Base-by-base conservation (phyloP, 2,797 vertebrate genomes). In the Parambassis ranga region DNA sequence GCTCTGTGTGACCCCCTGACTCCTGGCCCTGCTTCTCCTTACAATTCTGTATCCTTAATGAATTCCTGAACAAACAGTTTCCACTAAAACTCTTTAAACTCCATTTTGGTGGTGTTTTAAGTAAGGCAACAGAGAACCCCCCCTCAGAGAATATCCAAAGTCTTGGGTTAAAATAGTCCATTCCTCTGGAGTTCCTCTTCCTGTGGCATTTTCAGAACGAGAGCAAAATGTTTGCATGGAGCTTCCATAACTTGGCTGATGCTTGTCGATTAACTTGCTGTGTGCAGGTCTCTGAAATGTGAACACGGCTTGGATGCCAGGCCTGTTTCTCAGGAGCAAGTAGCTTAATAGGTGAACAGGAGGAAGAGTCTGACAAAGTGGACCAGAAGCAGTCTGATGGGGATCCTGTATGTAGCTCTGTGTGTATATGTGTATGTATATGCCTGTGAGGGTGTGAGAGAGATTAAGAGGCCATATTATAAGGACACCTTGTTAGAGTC, bases 291-390 rank as follows among this genome's bases (percentile, higher is more conserved):
- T 71, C 52, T 46, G 48, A 71, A 60, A 57, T 33, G 76, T 79
- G 85, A 83, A 86, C 81, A 78, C 73, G 75, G 84, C 83, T 83
- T 77, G 82, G 82, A 83, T 79, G 80, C 83, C 86, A 81, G 84
- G 82, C 87, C 77, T 79, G 67, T 78, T 81, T 78, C 79, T 84
- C 78, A 70, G 47, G 77, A 83, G 79, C 82, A 63, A 77, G 74
- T 87, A 90, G 87, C 87, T 90, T 89, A n/a, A 89, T 86, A 76
- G 83, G 79, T 56, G 35, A 71, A 75, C n/a, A 76, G 62, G 55
- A 83, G 46, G 62, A 75, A 66, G 52, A 75, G 67, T 72, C 68
- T 57, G 66, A 62, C 68, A 28, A 61, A 62, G 67, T 70, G 33
- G 72, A 74, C 66, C 63, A 68, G 60, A 74, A 76, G 66, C 74